phyloP scores from a whole-genome alignment of 2,797 vertebrate species.

The Avahi laniger region DNA sequence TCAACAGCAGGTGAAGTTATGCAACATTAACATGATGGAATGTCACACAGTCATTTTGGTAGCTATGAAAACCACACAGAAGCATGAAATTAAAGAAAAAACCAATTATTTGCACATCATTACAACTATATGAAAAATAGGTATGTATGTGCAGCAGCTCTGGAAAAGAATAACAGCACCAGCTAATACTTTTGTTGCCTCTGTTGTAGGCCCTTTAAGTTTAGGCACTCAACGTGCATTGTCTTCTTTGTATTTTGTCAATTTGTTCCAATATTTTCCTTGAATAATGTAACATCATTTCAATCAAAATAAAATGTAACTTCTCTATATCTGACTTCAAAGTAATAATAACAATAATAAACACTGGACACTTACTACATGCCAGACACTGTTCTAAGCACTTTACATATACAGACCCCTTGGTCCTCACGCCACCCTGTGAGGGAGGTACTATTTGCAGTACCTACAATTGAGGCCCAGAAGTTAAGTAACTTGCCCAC shows the following conservation, averaged over 20 bases:
- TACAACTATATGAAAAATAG: fast-evolving
- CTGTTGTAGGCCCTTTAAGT: neutral
- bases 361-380: neutral
- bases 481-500: neutral
- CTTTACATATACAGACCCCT: neutral
- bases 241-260: neutral
- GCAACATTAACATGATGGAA: neutral
- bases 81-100: neutral
- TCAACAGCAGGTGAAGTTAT: neutral
- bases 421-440: fast-evolving
- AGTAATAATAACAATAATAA: neutral
- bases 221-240: neutral
- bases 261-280: neutral
- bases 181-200: neutral
- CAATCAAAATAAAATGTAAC: slow-evolving; percentile 13
- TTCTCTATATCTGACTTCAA: neutral
- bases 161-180: neutral
- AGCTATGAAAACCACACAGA: neutral
- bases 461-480: neutral
- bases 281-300: neutral
- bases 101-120: neutral
- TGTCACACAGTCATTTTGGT: neutral
- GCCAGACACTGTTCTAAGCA: neutral
- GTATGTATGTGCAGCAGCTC: neutral
- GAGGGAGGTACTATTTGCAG: neutral